A percentile compares a stretch with the other conserved stretches of the same genome.
Conservation (phyloP, 37 sponge, comb jelly and placozoan species). For the Tethya wilhelma region DNA sequence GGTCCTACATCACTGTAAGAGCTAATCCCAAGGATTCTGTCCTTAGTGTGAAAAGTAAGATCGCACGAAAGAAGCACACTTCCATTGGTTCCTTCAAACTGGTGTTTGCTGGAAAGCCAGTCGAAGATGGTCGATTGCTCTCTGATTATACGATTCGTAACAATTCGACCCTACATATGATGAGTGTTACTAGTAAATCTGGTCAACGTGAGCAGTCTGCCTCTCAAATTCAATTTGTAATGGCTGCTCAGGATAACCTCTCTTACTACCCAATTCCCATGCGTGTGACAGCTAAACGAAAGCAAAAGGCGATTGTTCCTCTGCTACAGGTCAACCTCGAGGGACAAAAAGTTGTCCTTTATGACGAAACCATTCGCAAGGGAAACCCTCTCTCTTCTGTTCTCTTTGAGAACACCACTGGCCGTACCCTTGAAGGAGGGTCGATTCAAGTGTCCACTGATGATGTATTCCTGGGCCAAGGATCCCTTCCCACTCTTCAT, state of each 20-base stretch:
- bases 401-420: slow-evolving; percentile 91
- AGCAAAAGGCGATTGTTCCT: slow-evolving; percentile 92
- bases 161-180: slow-evolving; percentile 61
- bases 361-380: slow-evolving; percentile 77
- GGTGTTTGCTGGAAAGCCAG: no score
- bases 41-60: slow-evolving; percentile 59
- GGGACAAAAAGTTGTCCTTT: no score
- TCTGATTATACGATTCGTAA: slow-evolving; percentile 87
- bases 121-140: slow-evolving; percentile 82
- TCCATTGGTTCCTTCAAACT: slow-evolving; percentile 28
- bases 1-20: slow-evolving; percentile 36
- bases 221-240: slow-evolving; percentile 59
- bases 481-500: slow-evolving; percentile 80
- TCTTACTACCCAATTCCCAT: slow-evolving; percentile 84
- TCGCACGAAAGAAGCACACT: slow-evolving; percentile 60
- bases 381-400: slow-evolving; percentile 86
- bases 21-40: slow-evolving; percentile 83
- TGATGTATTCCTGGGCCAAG: no score
- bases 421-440: slow-evolving; percentile 88
- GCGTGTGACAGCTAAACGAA: slow-evolving; percentile 92
- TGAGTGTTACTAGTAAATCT: not conserved
- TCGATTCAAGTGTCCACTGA: slow-evolving; percentile 62
- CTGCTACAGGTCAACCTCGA: slow-evolving; percentile 74
- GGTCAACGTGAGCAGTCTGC: slow-evolving; percentile 5
- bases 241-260: slow-evolving; percentile 83